Percentiles rank a stretch among this genome's conserved stretches.
phyloP scores from a whole-genome alignment of 2,113 vertebrate genomes.

The Oncorhynchus keta region DNA sequence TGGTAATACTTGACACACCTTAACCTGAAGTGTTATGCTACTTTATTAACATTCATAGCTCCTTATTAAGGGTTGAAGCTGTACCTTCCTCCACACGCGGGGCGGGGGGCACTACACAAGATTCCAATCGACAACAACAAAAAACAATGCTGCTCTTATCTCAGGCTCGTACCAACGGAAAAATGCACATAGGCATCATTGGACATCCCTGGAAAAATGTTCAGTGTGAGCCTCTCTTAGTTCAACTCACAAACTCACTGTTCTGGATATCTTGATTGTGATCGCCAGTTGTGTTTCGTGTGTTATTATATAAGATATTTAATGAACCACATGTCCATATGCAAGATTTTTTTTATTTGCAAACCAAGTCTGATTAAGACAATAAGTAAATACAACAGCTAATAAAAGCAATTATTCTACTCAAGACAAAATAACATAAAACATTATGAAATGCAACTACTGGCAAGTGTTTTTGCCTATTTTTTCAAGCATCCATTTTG shows the following conservation, averaged over 20 bases:
- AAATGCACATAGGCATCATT: constrained; percentile 1
- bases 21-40: not conserved
- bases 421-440: not conserved
- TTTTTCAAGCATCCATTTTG: too few relatives aligned
- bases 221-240: constrained; percentile 31
- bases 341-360: not conserved
- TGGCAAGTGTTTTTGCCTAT: too few relatives aligned
- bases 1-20: too few relatives aligned
- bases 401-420: not conserved
- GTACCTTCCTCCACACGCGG: too few relatives aligned
- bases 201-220: constrained; percentile 14
- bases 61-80: too few relatives aligned
- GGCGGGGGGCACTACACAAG: too few relatives aligned
- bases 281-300: not conserved
- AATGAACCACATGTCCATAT: not conserved
- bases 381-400: not conserved
- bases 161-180: constrained; percentile 26
- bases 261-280: not conserved
- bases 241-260: not conserved
- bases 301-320: not conserved
- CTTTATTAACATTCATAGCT: too few relatives aligned
- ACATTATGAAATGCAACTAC: not conserved
- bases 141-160: constrained; percentile 23
- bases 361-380: not conserved
- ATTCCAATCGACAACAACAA: not conserved